Evolutionary conservation across 2,113 vertebrate species (phyloP).

Genomic region (Cinclus mexicanus): DNA sequence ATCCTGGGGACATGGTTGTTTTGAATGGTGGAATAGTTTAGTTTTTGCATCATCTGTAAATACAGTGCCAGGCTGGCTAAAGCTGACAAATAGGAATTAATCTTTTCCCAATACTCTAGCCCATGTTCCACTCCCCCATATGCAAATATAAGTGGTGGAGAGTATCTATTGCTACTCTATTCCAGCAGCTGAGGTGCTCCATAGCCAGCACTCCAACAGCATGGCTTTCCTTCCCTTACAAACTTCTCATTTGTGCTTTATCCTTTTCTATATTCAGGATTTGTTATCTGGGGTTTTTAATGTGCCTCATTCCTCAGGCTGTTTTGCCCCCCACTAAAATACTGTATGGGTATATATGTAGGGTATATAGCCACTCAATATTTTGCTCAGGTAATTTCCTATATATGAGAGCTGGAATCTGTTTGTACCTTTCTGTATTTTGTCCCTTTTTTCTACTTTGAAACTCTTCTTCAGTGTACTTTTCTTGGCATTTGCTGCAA

Average conservation of each 20-base stretch:
- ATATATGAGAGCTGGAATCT: background rate
- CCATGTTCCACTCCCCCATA: accelerated
- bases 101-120: background rate
- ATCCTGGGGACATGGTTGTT: background rate
- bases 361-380: background rate
- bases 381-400: background rate
- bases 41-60: background rate
- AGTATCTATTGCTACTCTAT: background rate
- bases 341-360: background rate
- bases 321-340: background rate
- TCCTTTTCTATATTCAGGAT: background rate
- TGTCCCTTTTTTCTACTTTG: background rate
- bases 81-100: background rate
- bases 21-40: background rate
- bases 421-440: background rate
- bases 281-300: background rate
- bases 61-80: background rate
- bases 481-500: background rate
- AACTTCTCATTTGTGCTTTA: background rate
- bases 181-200: background rate
- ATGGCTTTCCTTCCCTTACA: background rate
- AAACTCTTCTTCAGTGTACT: background rate
- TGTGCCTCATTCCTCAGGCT: background rate
- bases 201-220: background rate
- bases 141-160: background rate